Conservation (phyloP, 2,113 vertebrate species). For the Myocastor coypus region DNA sequence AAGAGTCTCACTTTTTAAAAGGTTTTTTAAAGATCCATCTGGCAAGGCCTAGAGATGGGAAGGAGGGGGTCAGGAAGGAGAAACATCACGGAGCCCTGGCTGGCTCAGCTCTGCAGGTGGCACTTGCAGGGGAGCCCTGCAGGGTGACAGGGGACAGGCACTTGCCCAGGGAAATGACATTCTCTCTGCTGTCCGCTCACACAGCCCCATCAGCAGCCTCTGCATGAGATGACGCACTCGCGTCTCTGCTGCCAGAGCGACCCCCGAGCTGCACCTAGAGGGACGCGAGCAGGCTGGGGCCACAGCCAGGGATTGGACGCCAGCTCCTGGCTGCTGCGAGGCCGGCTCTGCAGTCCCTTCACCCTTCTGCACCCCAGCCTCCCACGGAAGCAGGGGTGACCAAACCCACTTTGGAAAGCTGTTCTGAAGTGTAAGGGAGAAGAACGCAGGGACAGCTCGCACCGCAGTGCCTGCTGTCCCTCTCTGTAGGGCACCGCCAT, state of each 20-base stretch:
- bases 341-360: background rate
- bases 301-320: background rate
- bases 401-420: background rate
- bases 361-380: background rate
- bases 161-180: background rate
- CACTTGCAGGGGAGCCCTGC: background rate
- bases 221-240: background rate
- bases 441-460: background rate
- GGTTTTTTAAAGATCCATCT: background rate
- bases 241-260: too few relatives aligned
- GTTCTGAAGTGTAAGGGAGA: background rate
- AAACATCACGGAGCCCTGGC: background rate
- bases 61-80: background rate
- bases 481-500: fast-evolving
- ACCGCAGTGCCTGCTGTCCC: background rate
- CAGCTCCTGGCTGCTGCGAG: too few relatives aligned
- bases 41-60: background rate
- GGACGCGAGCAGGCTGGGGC: background rate
- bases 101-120: background rate
- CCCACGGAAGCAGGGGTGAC: background rate
- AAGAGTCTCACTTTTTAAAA: background rate
- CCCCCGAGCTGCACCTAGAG: background rate
- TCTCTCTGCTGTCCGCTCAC: background rate
- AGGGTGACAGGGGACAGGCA: background rate
- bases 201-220: background rate